phyloP scores from a whole-genome alignment of 2,113 vertebrate genomes.

The Prolemur simus region DNA sequence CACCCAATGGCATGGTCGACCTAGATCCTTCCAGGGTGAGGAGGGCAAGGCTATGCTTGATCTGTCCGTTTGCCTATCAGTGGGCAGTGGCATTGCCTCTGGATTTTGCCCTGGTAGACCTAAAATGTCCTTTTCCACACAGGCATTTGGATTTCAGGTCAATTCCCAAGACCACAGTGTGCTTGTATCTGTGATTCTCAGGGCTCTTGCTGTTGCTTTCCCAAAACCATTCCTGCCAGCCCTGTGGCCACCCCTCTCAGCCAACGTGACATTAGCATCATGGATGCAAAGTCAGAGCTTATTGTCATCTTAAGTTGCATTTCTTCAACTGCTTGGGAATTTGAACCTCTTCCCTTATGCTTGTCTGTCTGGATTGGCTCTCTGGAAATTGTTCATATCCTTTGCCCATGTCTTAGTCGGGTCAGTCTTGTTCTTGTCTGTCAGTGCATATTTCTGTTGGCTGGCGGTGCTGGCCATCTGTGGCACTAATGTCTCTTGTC shows the following conservation, averaged over 20 bases:
- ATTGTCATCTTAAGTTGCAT: not conserved
- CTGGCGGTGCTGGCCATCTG: not conserved
- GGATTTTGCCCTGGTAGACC: not conserved
- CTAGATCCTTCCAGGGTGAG: not conserved
- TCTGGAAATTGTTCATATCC: accelerated
- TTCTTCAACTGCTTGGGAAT: not conserved
- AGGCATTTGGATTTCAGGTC: not conserved
- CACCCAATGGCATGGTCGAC: no score
- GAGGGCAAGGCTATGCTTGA: not conserved
- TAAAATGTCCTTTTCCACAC: not conserved
- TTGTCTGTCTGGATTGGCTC: no score
- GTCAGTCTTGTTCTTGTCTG: not conserved
- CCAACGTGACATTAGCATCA: not conserved
- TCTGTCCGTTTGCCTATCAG: not conserved
- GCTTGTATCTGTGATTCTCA: not conserved
- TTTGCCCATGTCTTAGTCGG: not conserved
- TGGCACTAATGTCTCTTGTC: not conserved
- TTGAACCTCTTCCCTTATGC: not conserved
- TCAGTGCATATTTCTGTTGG: no score
- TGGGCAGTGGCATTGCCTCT: not conserved
- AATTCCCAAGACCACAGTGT: not conserved
- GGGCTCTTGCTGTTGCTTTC: not conserved
- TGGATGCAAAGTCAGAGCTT: not conserved
- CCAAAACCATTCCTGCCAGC: not conserved
- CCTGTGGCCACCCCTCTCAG: not conserved